Base-by-base conservation (phyloP, 2,797 vertebrate genomes). In the Scolopax bukidnonensis region DNA sequence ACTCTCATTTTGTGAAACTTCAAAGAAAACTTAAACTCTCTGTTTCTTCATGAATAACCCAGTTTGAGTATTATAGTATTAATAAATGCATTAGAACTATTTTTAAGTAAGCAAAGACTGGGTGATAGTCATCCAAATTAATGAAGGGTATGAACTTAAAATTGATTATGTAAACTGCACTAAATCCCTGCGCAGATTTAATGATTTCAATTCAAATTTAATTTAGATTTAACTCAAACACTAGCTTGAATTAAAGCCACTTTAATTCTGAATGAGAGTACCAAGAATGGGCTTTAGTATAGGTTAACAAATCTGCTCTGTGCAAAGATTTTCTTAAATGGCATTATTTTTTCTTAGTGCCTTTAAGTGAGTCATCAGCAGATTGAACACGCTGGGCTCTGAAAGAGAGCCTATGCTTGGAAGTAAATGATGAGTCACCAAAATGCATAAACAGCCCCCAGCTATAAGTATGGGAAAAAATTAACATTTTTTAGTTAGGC, bases 131-230 rank as follows among this genome's bases (percentile, higher is more conserved):
- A 91, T 97, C 82, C 95, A 96, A 91, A 96, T 96, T 96, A 97
- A 94, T 97, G 92, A 96, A 97, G 92, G 87, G 71, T 91, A 92
- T 83, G 95, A 96, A 96, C 95, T 93, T 95, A 96, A 97, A 96
- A 97, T 97, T 97, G 95, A 96, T 97, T 96, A 94, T 95, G 90
- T 96, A 97, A 96, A 96, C 95, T 25, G 25, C 89, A 84, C 90
- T 95, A 94, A 97, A 96, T 94, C 96, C 91, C 90, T 38, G 38
- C 1, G 0, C 89, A 96, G 95, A 97, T 93, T 94, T 97, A 96
- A 96, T 97, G 96, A 96, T 97, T 96, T 96, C 92, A 96, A 96
- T 94, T 96, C 95, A 97, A 97, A 96, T 96, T 97, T 96, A 97
- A 96, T 96, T 97, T 96, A 93, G 95, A 96, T 94, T 94, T 93